Base-by-base conservation (phyloP, 1,140 invertebrate species). In the Eupristina koningsbergeri region DNA sequence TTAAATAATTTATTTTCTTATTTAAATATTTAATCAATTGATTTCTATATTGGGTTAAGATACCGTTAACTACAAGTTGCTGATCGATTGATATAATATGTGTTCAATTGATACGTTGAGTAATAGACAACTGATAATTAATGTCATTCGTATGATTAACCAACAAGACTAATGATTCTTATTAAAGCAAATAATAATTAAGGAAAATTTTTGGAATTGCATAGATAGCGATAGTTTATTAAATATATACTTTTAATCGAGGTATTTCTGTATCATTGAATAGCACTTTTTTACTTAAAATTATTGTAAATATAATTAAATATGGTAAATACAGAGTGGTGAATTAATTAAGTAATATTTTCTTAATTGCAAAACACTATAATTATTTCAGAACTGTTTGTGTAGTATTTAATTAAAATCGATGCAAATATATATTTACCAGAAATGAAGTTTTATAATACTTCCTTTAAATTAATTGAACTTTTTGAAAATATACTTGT, bases 61-160 rank as follows among this genome's bases (percentile, higher is more conserved):
- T 26, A 26, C 26, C 53, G 3, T 26, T 58, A 58, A 67, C 9
- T 67, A 11, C 0, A 34, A 8, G 47, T 29, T 29, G 45, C 53
- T 50, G 29, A 75, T 75, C 15, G n/a, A 47, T 45, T 29, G 47
- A 45, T 22, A 50, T 29, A 31, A 29, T 53, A 15, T 34, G 73
- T 36, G 8, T 19, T 76, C 29, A 19, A 76, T 76, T 22, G 5
- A 2, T 58, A 58, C 11, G 7, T 58, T 58, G 26, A 58, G 53
- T 58, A 58, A 58, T 58, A 58, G 53, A 15, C 29, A 74, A 47
- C 36, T 47, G 39, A 64, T 47, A 77, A 79, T 79, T 79, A 79
- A 34, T 67, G 76, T 79, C 76, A 79, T 67, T 79, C 76, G 36
- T 19, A 11, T 1, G 36, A 39, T 58, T 22, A 7, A 26, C 22